Evolutionary conservation across 2,113 vertebrate genomes (phyloP), one percentile per base, ranked within the genome.

Genomic region (Thermophis baileyi): DNA sequence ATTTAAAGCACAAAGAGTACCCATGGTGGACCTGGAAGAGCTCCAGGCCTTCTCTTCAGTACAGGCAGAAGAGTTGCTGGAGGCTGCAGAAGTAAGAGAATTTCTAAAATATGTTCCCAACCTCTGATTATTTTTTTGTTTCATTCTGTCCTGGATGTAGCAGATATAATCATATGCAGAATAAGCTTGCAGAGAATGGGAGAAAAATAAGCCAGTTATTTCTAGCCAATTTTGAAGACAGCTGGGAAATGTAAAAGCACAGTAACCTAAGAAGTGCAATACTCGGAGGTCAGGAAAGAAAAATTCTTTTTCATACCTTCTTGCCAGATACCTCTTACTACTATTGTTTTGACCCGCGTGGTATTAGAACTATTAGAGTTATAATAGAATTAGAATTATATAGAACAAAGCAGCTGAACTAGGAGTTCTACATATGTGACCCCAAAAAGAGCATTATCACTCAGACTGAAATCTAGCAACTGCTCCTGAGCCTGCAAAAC

Each of bases 121-220:
- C 0, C 4, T 96, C 94, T 90, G 93, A 94, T 95, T 89, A 0
- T 27, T 60, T 60, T 9, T 60, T 10, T 69, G 92, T 89, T 86
- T 90, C 90, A 60, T n/a, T 88, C 90, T 85, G 35, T 27, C 91
- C 63, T 69, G 93, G 54, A 87, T 54, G 90, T 50, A 53, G 35
- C 74, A 69, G 8, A 11, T 54, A 47, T 54, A n/a, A 94, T 47
- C 60, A 63, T 85, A 89, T 20, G 54, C 87, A 85, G 54, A 89
- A 57, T 51, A 53, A 3, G 11, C 27, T 44, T 53, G 54, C 54
- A 85, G 11, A 51, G 50, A 90, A 86, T 18, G 10, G 24, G 35
- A 12, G 18, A 81, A n/a, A 30, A 85, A 20, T 6, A 91, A 69
- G 90, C 46, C 85, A 93, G 8, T 53, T 53, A 30, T 69, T 49